These are phyloP conservation scores for Heliocidaris erythrogramma DNA, from an alignment of 35 echinoderm and acorn worm genomes.

Conservation along the genomic window DNA sequence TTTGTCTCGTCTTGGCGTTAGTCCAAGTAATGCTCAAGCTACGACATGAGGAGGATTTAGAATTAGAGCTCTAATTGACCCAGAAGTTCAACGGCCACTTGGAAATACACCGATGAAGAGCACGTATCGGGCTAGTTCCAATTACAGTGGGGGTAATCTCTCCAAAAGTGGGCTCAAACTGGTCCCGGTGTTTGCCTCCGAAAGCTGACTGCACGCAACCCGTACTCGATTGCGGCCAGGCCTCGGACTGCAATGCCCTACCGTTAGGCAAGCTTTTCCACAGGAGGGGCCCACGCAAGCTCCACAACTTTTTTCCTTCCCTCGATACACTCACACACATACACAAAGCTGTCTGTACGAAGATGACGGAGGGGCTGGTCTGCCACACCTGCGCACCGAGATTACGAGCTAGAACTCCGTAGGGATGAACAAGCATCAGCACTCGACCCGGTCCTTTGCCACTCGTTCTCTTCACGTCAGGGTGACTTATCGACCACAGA, in stretches of 20 bases:
- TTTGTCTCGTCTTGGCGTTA: conserved; percentile 15
- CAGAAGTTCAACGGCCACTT: conserved; percentile 37
- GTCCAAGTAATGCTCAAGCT: conserved; percentile 48
- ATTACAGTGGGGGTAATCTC: conserved; percentile 15
- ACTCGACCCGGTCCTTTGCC: conserved; percentile 32
- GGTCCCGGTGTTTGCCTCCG: conserved; percentile 25
- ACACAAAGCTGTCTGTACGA: not conserved
- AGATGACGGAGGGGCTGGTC: conserved; percentile 35
- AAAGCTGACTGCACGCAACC: conserved; percentile 40
- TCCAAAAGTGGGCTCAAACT: conserved; percentile 16
- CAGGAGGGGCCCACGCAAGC: conserved; percentile 25
- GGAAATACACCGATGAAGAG: conserved; percentile 5
- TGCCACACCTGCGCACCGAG: conserved; percentile 45
- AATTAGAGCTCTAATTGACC: conserved; percentile 43
- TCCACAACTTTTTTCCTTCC: not conserved
- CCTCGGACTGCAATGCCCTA: conserved; percentile 48
- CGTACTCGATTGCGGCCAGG: conserved; percentile 32
- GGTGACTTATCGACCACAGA: conserved; percentile 14
- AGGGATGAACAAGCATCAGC: conserved; percentile 39
- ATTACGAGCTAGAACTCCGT: conserved; percentile 33
- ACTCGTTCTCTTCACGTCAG: not conserved
- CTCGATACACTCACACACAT: conserved; percentile 32
- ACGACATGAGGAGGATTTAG: conserved; percentile 45
- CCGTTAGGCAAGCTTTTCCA: conserved; percentile 5
- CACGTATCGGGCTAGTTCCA: conserved; percentile 36